Percentiles rank a stretch among this genome's conserved stretches.
Conservation (phyloP, 2,888 invertebrate genomes). For the Fragum fragum region DNA sequence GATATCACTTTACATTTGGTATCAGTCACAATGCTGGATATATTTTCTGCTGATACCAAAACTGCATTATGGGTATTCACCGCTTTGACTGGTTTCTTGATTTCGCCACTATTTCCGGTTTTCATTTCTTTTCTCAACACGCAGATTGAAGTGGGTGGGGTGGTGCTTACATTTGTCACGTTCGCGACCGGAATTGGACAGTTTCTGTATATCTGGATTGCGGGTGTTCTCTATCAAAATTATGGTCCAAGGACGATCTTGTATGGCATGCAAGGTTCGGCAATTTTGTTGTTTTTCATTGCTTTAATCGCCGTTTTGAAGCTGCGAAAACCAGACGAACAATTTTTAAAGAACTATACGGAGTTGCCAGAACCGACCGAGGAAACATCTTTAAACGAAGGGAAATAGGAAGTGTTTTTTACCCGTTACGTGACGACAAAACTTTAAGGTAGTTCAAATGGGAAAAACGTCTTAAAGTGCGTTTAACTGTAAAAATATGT, state of each 20-base stretch:
- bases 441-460: too few species aligned
- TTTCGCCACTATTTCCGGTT: slow-evolving; percentile 65
- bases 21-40: slow-evolving; percentile 55
- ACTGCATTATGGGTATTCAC: slow-evolving; percentile 61
- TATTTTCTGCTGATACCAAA: slow-evolving; percentile 54
- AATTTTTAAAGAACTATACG: neutral
- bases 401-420: slow-evolving; percentile 1
- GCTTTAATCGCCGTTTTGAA: slow-evolving; percentile 29
- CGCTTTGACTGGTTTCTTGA: slow-evolving; percentile 51
- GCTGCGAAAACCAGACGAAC: neutral
- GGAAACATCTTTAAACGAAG: slow-evolving; percentile 19
- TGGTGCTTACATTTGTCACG: slow-evolving; percentile 60
- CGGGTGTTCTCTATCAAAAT: slow-evolving; percentile 56
- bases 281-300: slow-evolving; percentile 48
- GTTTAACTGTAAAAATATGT: too few species aligned
- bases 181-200: slow-evolving; percentile 66
- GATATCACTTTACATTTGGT: slow-evolving; percentile 55
- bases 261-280: slow-evolving; percentile 59
- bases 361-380: slow-evolving; percentile 19
- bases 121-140: slow-evolving; percentile 64
- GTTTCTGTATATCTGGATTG: slow-evolving; percentile 60
- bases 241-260: slow-evolving; percentile 59
- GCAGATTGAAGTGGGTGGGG: slow-evolving; percentile 64
- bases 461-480: too few species aligned
- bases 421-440: too few species aligned